Base-by-base conservation (phyloP, 2,113 vertebrate species). In the Phainopepla nitens region DNA sequence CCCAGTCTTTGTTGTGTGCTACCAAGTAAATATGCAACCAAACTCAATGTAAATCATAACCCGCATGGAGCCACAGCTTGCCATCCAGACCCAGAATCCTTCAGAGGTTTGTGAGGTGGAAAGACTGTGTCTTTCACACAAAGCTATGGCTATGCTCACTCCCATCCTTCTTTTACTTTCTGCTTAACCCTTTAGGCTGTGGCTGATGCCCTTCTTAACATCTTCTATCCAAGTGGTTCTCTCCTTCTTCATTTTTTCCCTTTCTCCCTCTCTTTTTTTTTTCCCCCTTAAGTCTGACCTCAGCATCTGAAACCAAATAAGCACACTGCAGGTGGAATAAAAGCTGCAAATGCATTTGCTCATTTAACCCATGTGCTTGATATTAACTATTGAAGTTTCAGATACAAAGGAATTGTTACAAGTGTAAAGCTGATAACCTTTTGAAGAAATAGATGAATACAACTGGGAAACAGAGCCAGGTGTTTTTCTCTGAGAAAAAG, bases 11-110 rank as follows among this genome's bases (percentile, higher is more conserved):
- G 90, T 95, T 90, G 61, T 97, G 77, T 51, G 88, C 87, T 96
- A 97, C 92, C 89, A 93, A 95, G 94, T 84, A 97, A 97, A 97
- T 96, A 75, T 86, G 89, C 93, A 94, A n/a, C 90, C 84, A 85
- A 94, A 97, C 93, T 96, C 84, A 80, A 65, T 92, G 94, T 90
- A 83, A 95, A 96, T 92, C 73, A 93, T 97, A 97, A 96, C 76
- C 84, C n/a, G 65, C 83, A 84, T 94, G 94, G 93, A 95, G 75
- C 73, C 90, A 93, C 83, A 93, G 85, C 94, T 96, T 96, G 86
- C 95, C 83, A 42, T 93, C 93, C 42, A 58, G 90, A 93, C 82
- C 65, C 44, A 19, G 41, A 79, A 89, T 76, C 92, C 93, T 96
- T 85, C 93, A 82, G 64, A 80, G 94, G 95, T 95, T 95, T 96